Conservation (phyloP, 1,140 invertebrate species). For the Orius laevigatus region DNA sequence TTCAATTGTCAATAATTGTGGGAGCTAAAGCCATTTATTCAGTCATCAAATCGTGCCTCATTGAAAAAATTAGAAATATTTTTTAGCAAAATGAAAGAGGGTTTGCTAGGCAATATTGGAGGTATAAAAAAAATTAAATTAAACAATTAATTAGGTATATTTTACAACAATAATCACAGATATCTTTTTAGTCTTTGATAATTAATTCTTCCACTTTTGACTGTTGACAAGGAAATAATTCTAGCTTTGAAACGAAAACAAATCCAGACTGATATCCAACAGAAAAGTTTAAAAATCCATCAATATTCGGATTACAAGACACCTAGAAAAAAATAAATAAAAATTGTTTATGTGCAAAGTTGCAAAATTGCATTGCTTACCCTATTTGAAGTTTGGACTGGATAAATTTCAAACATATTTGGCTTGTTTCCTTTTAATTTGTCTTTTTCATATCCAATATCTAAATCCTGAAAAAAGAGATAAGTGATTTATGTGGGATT, state of each 20-base stretch:
- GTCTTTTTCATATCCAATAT: background rate
- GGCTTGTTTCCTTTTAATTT: background rate
- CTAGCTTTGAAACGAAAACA: conserved; percentile 24
- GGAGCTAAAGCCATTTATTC: too few relatives aligned
- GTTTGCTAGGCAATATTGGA: too few relatives aligned
- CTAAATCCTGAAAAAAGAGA: conserved; percentile 2
- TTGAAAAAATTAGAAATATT: too few relatives aligned
- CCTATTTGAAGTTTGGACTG: background rate
- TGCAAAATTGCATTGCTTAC: background rate
- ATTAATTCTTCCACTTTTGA: too few relatives aligned
- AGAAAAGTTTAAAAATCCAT: conserved; percentile 29
- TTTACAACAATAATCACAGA: too few relatives aligned
- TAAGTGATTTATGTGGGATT: background rate
- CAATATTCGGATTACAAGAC: conserved; percentile 31
- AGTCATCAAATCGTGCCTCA: too few relatives aligned
- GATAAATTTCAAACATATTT: conserved; percentile 1
- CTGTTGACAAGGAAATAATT: background rate
- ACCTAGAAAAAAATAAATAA: conserved; percentile 21
- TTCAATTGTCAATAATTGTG: too few relatives aligned
- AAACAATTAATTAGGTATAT: too few relatives aligned
- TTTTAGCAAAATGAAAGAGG: too few relatives aligned
- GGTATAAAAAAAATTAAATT: too few relatives aligned
- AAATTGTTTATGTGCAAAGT: background rate
- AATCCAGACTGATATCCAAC: conserved; percentile 31
- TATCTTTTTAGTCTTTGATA: too few relatives aligned